phyloP scores from a whole-genome alignment of 1,140 invertebrate genomes.

The Anoplolepis gracilipes region DNA sequence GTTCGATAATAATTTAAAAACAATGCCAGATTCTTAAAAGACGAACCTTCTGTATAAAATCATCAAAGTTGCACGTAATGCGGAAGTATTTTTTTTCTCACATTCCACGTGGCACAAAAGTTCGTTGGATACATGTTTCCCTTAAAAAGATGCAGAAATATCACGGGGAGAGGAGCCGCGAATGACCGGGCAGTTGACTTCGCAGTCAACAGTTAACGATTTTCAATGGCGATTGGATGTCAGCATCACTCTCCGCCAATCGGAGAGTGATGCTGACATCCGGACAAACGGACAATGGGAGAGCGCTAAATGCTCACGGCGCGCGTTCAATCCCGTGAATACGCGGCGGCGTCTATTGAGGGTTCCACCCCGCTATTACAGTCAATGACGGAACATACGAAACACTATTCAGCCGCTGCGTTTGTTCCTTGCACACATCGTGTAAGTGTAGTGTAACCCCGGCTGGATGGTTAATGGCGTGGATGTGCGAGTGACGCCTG shows the following conservation, averaged over 20 bases:
- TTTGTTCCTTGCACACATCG: constrained; percentile 75
- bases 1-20: neutral
- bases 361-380: constrained; percentile 76
- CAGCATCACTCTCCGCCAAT: constrained; percentile 74
- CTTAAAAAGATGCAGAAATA: constrained; percentile 37
- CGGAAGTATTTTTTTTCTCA: constrained; percentile 27
- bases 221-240: constrained; percentile 67
- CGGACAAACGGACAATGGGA: constrained; percentile 65
- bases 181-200: constrained; percentile 46
- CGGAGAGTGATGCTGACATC: constrained; percentile 75
- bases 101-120: constrained; percentile 23
- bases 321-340: constrained; percentile 71
- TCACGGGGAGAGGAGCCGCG: constrained; percentile 37
- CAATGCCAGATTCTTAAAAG: neutral
- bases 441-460: constrained; percentile 71
- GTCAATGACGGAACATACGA: constrained; percentile 76
- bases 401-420: constrained; percentile 74
- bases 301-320: constrained; percentile 72
- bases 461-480: constrained; percentile 59
- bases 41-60: neutral
- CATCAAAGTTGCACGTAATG: neutral
- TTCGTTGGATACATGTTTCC: constrained; percentile 15
- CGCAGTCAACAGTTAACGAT: constrained; percentile 61
- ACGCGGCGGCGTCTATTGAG: constrained; percentile 71
- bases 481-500: constrained; percentile 70